These are phyloP conservation scores for Nipponia nippon DNA, from an alignment of 2,113 vertebrate species.

Conservation along the genomic window DNA sequence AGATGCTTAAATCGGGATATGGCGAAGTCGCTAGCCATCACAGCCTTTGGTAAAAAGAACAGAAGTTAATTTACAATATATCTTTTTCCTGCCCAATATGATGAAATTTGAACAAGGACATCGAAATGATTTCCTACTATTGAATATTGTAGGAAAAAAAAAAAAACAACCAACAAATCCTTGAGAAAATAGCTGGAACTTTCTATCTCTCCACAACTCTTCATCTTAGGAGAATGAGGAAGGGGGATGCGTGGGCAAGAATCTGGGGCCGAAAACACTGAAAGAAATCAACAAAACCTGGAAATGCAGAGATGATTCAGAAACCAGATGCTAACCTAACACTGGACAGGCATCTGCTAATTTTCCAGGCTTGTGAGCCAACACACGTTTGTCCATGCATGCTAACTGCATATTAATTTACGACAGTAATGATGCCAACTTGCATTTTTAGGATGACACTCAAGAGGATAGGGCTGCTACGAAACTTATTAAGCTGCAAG, in stretches of 20 bases:
- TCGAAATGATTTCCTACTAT: not conserved
- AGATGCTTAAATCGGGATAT: conserved; percentile 90
- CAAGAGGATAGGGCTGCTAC: not conserved
- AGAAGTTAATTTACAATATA: not conserved
- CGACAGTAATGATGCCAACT: not conserved
- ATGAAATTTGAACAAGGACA: not conserved
- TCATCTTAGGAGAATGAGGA: not conserved
- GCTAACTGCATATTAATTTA: not conserved
- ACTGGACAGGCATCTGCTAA: not conserved
- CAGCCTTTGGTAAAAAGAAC: conserved; percentile 74
- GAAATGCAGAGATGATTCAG: not conserved
- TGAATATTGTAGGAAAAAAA: not conserved
- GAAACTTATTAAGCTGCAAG: not conserved
- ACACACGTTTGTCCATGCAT: not conserved
- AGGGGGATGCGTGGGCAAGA: not conserved
- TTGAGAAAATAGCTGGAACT: not conserved
- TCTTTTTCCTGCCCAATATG: not conserved
- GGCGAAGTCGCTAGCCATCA: conserved; percentile 96
- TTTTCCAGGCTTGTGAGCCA: conserved; percentile 31
- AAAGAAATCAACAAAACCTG: not conserved
- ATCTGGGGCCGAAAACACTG: not conserved
- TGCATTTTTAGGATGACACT: not conserved
- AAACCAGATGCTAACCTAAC: not conserved
- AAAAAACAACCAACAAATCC: no score
- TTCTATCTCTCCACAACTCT: not conserved